phyloP scores from a whole-genome alignment of 1,140 invertebrate genomes.

The Drosophila nikananu region DNA sequence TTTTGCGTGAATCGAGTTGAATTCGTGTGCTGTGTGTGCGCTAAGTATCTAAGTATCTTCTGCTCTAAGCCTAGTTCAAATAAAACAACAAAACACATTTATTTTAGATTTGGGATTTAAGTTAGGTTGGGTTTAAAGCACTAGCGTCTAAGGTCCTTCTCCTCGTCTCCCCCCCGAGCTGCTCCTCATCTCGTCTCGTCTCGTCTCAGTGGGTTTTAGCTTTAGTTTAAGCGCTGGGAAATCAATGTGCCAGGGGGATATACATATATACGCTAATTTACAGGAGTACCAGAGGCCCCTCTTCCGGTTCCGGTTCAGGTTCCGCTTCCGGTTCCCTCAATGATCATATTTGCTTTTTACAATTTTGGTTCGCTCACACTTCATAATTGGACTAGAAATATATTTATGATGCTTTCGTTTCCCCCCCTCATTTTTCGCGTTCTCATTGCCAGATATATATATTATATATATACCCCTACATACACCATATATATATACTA shows the following conservation, averaged over 20 bases:
- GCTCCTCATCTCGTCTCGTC: neutral
- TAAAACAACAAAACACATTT: conserved; percentile 55
- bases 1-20: neutral
- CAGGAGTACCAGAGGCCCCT: conserved; percentile 11
- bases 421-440: neutral
- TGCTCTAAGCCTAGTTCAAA: conserved; percentile 53
- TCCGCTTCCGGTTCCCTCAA: conserved; percentile 2
- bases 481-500: neutral
- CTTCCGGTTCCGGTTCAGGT: too few species aligned
- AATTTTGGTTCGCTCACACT: conserved; percentile 62
- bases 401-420: conserved; percentile 45
- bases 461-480: neutral
- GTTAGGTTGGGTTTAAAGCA: conserved; percentile 57
- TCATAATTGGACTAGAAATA: conserved; percentile 79
- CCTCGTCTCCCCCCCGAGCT: neutral
- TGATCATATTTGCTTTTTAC: conserved; percentile 45
- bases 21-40: conserved; percentile 4
- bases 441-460: conserved; percentile 8
- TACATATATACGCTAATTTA: conserved; percentile 21
- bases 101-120: conserved; percentile 33
- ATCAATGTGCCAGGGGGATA: conserved; percentile 38
- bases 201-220: conserved; percentile 16
- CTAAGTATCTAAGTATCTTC: conserved; percentile 55
- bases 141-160: conserved; percentile 50
- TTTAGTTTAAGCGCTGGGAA: conserved; percentile 48